Evolutionary conservation across 2,797 vertebrate genomes (phyloP).

Genomic region (Tragelaphus oryx): DNA sequence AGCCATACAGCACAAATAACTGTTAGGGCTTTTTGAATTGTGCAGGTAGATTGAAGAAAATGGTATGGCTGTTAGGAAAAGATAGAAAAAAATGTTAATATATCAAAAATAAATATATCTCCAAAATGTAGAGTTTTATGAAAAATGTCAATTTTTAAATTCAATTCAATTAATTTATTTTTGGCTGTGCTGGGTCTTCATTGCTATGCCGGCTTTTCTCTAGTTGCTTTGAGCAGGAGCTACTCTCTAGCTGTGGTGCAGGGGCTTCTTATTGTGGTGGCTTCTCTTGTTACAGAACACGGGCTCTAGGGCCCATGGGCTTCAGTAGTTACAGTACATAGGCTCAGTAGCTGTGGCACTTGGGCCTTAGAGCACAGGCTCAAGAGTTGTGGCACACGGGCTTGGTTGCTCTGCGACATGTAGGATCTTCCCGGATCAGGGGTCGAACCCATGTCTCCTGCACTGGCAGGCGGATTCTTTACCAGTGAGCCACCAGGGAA

Average conservation of each 20-base stretch:
- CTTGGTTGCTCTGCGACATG: not conserved
- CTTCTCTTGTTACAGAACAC: not conserved
- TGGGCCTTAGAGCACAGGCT: not conserved
- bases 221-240: not conserved
- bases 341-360: not conserved
- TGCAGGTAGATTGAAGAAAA: not conserved
- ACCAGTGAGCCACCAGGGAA: not conserved
- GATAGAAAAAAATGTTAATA: not conserved
- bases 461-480: not conserved
- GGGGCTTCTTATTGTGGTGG: fast-evolving
- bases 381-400: not conserved
- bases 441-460: not conserved
- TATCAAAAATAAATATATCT: not conserved
- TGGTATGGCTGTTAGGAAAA: not conserved
- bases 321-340: not conserved
- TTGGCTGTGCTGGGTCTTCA: not conserved
- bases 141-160: not conserved
- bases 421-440: not conserved
- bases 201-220: not conserved
- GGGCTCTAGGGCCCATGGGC: not conserved
- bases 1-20: not conserved
- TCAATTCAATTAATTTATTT: not conserved
- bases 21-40: not conserved
- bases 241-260: not conserved
- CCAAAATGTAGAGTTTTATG: not conserved